phyloP scores from a whole-genome alignment of 2,113 vertebrate species.

The Oryzias javanicus region DNA sequence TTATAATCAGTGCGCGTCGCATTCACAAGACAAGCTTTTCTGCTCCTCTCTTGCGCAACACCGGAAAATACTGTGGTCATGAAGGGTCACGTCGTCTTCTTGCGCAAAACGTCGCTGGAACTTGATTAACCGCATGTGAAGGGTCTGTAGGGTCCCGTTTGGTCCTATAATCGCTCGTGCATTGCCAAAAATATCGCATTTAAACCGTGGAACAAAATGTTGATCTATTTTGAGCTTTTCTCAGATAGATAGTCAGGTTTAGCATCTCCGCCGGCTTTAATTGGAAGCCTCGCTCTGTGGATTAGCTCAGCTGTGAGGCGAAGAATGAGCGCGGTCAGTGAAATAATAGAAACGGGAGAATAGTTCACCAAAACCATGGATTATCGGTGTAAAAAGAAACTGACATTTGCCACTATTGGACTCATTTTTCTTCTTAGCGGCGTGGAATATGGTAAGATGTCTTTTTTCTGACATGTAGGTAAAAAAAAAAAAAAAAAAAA shows the following conservation, averaged over 20 bases:
- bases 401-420: constrained; percentile 78
- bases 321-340: neutral
- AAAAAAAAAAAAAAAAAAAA: neutral
- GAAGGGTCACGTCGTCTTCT: too few species aligned
- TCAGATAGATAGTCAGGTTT: neutral
- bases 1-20: too few species aligned
- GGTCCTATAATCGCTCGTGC: too few species aligned
- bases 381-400: constrained; percentile 64
- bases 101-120: too few species aligned
- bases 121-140: too few species aligned
- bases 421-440: constrained; percentile 81
- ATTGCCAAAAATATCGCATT: too few species aligned
- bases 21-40: too few species aligned
- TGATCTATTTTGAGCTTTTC: fast-evolving
- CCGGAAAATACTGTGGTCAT: too few species aligned
- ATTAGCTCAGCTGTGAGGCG: constrained; percentile 20
- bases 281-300: constrained; percentile 37
- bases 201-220: neutral
- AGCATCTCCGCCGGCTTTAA: constrained; percentile 21
- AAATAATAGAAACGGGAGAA: neutral
- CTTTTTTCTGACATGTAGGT: neutral
- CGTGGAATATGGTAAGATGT: constrained; percentile 80
- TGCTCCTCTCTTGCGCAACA: too few species aligned
- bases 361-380: constrained; percentile 62
- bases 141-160: too few species aligned